Evolutionary conservation across 2,888 invertebrate genomes (phyloP).

Genomic region (Polyommatus icarus): DNA sequence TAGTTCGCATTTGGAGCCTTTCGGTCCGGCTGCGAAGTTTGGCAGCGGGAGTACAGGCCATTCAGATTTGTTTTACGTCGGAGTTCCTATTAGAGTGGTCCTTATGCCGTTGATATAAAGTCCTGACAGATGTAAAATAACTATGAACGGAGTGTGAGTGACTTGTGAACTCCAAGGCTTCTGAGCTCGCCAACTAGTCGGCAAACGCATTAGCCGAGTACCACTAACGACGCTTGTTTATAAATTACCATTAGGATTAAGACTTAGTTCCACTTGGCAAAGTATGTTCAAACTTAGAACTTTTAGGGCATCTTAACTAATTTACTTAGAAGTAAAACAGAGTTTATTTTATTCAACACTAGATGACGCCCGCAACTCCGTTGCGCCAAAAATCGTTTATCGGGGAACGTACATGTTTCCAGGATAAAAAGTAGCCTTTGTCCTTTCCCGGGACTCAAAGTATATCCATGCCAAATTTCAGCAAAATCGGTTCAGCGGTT

Average conservation of each 20-base stretch:
- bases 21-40: neutral
- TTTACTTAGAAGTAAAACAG: neutral
- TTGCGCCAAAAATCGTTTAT: no score
- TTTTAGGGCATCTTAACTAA: neutral
- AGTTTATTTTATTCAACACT: neutral
- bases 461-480: no score
- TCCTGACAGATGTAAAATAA: neutral
- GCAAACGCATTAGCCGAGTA: slow-evolving; percentile 21
- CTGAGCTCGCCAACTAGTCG: neutral
- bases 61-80: neutral
- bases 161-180: slow-evolving; percentile 9
- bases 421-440: no score
- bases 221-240: slow-evolving; percentile 17
- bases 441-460: no score
- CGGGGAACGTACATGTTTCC: no score
- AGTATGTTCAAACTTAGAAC: neutral
- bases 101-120: neutral
- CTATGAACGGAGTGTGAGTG: neutral
- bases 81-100: neutral
- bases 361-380: no score
- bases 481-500: no score
- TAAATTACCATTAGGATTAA: slow-evolving; percentile 22
- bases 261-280: slow-evolving; percentile 9
- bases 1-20: neutral
- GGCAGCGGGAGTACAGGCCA: neutral